These are phyloP conservation scores for Panthera uncia DNA, from an alignment of 2,113 vertebrate species.

Conservation along the genomic window DNA sequence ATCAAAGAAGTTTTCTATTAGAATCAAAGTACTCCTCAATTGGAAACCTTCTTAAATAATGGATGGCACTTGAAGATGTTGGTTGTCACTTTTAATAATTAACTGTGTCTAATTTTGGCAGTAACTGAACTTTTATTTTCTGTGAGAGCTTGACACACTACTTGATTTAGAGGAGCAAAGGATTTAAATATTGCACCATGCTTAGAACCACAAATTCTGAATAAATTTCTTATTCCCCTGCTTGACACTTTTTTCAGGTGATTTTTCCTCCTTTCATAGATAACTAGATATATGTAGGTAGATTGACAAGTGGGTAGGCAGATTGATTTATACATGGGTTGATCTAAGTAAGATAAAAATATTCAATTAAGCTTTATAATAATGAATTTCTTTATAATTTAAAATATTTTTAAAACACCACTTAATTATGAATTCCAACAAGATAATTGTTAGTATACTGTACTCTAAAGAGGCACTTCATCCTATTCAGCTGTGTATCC, in stretches of 20 bases:
- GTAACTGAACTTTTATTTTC: slow-evolving; percentile 53
- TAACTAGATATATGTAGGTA: not conserved
- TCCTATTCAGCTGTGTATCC: not conserved
- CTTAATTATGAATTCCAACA: not conserved
- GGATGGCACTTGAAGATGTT: slow-evolving; percentile 39
- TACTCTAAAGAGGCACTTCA: not conserved
- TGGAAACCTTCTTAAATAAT: slow-evolving; percentile 63
- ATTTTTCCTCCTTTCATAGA: not conserved
- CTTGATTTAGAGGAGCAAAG: slow-evolving; percentile 38
- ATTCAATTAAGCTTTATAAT: not conserved
- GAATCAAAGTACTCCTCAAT: slow-evolving; percentile 54
- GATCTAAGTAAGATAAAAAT: not conserved
- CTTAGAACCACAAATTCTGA: not conserved
- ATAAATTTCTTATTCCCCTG: not conserved
- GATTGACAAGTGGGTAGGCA: not conserved
- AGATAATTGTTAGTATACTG: not conserved
- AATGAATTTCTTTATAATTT: not conserved
- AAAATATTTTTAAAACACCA: not conserved
- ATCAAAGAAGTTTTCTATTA: slow-evolving; percentile 36
- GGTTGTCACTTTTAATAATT: slow-evolving; percentile 68
- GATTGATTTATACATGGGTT: not conserved
- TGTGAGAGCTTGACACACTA: not conserved
- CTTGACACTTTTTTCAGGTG: not conserved
- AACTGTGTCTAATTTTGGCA: slow-evolving; percentile 59
- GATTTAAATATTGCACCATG: slow-evolving; percentile 2